Conservation (phyloP, 2,797 vertebrate genomes). For the Oreortyx pictus region DNA sequence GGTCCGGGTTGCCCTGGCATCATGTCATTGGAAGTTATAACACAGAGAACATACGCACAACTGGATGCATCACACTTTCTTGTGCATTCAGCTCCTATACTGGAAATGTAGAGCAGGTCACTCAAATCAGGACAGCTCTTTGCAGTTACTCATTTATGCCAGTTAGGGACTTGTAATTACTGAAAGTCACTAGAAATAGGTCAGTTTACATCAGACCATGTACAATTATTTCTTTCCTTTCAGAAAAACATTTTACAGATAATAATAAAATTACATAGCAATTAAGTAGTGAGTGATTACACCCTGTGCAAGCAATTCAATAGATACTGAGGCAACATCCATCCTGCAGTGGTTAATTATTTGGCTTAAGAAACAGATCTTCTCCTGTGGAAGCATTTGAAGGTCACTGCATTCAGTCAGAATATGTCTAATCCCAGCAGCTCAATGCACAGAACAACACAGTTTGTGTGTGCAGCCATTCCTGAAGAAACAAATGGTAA, state of each 20-base stretch:
- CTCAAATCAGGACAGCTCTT: background rate
- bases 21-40: background rate
- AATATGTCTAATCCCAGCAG: background rate
- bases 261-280: conserved; percentile 55
- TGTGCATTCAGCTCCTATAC: background rate
- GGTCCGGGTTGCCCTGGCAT: background rate
- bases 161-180: background rate
- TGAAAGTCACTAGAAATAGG: background rate
- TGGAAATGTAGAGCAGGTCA: background rate
- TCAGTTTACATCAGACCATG: background rate
- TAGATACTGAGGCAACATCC: conserved; percentile 5
- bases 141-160: background rate
- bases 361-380: conserved; percentile 27
- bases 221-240: conserved; percentile 48
- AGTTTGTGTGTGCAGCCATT: conserved; percentile 6
- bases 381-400: conserved; percentile 17
- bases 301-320: conserved; percentile 33
- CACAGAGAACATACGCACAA: background rate
- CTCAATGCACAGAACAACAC: background rate
- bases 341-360: conserved; percentile 40
- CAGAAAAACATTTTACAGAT: conserved; percentile 40
- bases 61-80: background rate
- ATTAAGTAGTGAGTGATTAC: conserved; percentile 50
- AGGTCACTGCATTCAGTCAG: background rate
- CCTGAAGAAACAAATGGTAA: conserved; percentile 32